A percentile compares a stretch with the other conserved stretches of the same genome.
Conservation (phyloP, 1,140 invertebrate species). For the Leucophenga varia region DNA sequence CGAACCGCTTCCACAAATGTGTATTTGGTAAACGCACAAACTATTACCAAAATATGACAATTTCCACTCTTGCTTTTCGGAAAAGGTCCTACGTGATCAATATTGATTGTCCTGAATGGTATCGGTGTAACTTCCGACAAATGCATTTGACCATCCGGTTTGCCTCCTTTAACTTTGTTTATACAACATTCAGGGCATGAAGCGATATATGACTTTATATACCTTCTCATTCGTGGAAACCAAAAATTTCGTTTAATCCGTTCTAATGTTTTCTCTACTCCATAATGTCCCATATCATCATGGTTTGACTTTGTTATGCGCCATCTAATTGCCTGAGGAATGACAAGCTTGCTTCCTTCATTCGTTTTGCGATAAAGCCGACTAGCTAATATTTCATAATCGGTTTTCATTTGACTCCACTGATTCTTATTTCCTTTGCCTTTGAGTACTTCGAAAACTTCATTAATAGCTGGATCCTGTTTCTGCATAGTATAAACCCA, state of each 20-base stretch:
- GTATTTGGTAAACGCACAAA: conserved; percentile 29
- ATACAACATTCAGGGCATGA: conserved; percentile 27
- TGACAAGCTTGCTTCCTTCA: neutral
- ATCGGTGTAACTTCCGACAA: neutral
- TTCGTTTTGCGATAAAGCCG: conserved; percentile 8
- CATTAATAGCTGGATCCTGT: too few species aligned
- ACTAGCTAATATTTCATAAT: too few species aligned
- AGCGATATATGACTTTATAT: conserved; percentile 23
- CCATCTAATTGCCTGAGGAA: conserved; percentile 9
- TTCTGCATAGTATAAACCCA: conserved; percentile 6
- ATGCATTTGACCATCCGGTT: conserved; percentile 2
- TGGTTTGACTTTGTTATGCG: too few species aligned
- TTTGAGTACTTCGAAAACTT: too few species aligned
- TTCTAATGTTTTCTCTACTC: conserved; percentile 6
- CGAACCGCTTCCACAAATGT: conserved; percentile 20
- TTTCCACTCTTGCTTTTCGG: conserved; percentile 20
- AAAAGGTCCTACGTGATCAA: conserved; percentile 32
- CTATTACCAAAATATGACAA: conserved; percentile 24
- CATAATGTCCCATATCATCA: conserved; percentile 9
- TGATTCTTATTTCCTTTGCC: too few species aligned
- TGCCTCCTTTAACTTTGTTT: conserved; percentile 4
- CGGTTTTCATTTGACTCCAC: too few species aligned
- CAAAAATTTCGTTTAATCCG: conserved; percentile 29
- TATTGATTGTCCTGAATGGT: conserved; percentile 17
- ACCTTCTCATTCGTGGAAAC: conserved; percentile 23